Evolutionary conservation across 2,888 invertebrate species (phyloP).

Genomic region (Crossocerus cetratus): DNA sequence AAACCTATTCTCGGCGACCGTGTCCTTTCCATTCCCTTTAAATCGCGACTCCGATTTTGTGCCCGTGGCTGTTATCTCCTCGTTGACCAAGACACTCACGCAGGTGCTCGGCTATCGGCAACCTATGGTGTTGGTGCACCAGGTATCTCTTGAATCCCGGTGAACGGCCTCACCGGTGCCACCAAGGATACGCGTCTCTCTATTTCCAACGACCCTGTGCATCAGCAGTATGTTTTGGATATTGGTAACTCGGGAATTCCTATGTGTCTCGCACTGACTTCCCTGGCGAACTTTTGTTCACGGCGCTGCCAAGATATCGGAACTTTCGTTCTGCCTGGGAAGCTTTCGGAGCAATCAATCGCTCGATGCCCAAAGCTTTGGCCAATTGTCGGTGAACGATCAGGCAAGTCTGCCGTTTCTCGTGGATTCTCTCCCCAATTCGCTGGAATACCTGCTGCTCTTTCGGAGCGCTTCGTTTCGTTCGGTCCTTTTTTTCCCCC

Average conservation of each 20-base stretch:
- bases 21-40: slow-evolving; percentile 23
- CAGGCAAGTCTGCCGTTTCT: not conserved
- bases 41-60: slow-evolving; percentile 19
- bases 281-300: slow-evolving; percentile 15
- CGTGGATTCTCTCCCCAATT: not conserved
- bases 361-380: not conserved
- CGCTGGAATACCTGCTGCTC: not conserved
- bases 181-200: no score
- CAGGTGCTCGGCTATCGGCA: slow-evolving; percentile 12
- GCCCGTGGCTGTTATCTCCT: not conserved
- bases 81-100: slow-evolving; percentile 6
- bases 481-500: no score
- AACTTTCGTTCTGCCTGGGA: slow-evolving; percentile 10
- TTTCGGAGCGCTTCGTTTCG: no score
- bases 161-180: no score
- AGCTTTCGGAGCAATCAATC: slow-evolving; percentile 8
- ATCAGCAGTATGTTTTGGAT: no score
- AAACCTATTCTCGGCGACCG: slow-evolving; percentile 24
- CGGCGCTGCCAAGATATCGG: slow-evolving; percentile 2
- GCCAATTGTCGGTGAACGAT: slow-evolving; percentile 3
- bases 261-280: not conserved
- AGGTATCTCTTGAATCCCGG: slow-evolving; percentile 16
- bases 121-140: slow-evolving; percentile 14
- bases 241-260: not conserved
- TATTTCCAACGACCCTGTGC: no score